These are phyloP conservation scores for Drosophila simulans DNA, from an alignment of 1,140 invertebrate species.

Conservation along the genomic window DNA sequence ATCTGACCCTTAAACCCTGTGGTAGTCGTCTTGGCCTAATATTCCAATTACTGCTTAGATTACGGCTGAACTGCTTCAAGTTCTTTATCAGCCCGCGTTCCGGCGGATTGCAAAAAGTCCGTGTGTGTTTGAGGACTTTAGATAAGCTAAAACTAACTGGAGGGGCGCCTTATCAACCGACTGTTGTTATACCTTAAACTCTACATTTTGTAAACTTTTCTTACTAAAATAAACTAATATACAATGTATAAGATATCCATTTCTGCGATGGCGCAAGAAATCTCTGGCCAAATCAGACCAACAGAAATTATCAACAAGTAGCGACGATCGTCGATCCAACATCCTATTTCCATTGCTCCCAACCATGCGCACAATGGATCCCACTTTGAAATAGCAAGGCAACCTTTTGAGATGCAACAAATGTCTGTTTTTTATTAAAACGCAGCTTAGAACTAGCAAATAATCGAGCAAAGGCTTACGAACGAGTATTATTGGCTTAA, in stretches of 20 bases:
- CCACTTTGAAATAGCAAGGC: background rate
- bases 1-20: slow-evolving; percentile 26
- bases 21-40: slow-evolving; percentile 20
- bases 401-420: slow-evolving; percentile 67
- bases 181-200: slow-evolving; percentile 29
- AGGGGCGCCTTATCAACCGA: slow-evolving; percentile 13
- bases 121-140: too few species aligned
- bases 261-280: too few species aligned
- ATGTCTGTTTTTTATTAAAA: slow-evolving; percentile 66
- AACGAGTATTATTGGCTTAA: slow-evolving; percentile 52
- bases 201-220: slow-evolving; percentile 29
- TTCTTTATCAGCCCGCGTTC: slow-evolving; percentile 31
- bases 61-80: slow-evolving; percentile 26
- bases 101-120: slow-evolving; percentile 16
- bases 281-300: too few species aligned
- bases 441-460: slow-evolving; percentile 68
- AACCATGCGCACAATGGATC: too few species aligned
- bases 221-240: slow-evolving; percentile 28
- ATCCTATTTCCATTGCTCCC: too few species aligned
- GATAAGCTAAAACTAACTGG: slow-evolving; percentile 30
- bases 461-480: slow-evolving; percentile 54
- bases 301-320: too few species aligned
- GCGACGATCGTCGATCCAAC: too few species aligned
- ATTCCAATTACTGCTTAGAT: slow-evolving; percentile 36
- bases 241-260: background rate